A percentile compares a stretch with the other conserved stretches of the same genome.
Conservation (phyloP, 2,888 invertebrate species). For the Polietes domitor region DNA sequence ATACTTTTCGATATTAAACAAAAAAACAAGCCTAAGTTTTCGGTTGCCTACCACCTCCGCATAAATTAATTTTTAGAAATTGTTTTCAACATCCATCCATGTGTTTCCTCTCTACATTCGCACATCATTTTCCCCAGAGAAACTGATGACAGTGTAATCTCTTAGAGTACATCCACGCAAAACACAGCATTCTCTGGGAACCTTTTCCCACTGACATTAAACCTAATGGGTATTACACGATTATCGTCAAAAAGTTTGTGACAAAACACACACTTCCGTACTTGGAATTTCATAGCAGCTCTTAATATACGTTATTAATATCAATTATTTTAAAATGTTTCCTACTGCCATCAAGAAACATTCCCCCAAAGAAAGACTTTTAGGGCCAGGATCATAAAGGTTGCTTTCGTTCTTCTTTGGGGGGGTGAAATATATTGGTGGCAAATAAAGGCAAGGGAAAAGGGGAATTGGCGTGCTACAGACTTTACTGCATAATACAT, state of each 20-base stretch:
- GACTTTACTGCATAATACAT: too few relatives aligned
- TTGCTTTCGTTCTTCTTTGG: too few relatives aligned
- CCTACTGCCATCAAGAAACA: not conserved
- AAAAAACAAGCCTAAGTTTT: too few relatives aligned
- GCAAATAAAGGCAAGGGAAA: not conserved
- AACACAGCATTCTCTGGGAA: not conserved
- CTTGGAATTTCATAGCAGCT: not conserved
- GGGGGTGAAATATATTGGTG: too few relatives aligned
- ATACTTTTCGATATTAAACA: too few relatives aligned
- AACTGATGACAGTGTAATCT: not conserved
- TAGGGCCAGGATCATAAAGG: too few relatives aligned
- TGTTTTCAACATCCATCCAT: not conserved
- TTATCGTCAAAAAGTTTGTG: not conserved
- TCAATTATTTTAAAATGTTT: constrained; percentile 29
- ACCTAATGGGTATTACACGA: not conserved
- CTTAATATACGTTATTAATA: constrained; percentile 4
- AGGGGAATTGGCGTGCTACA: not conserved
- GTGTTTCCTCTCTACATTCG: not conserved
- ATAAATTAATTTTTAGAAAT: not conserved
- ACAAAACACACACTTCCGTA: not conserved
- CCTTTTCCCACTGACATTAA: not conserved
- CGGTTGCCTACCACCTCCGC: too few relatives aligned
- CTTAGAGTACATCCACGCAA: not conserved
- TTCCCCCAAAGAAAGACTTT: too few relatives aligned
- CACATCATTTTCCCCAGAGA: not conserved